Percentiles rank a stretch among this genome's conserved stretches.
These are phyloP conservation scores for Morphnarchus princeps DNA, from an alignment of 2,113 vertebrate species.

Conservation along the genomic window DNA sequence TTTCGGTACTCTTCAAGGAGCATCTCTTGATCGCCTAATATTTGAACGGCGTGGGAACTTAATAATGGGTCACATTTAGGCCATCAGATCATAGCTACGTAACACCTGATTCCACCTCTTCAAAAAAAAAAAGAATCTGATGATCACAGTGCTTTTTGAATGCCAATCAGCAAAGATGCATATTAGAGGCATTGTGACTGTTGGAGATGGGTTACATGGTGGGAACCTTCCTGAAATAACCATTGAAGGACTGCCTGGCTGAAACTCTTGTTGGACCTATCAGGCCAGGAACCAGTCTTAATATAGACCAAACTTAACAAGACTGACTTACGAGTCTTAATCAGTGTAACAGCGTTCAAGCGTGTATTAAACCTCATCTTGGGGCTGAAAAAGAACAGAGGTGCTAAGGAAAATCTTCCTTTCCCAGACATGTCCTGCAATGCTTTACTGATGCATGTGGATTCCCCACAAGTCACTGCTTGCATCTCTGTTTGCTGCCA, in stretches of 20 bases:
- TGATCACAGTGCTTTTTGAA: not conserved
- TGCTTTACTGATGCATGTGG: not conserved
- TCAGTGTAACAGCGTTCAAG: not conserved
- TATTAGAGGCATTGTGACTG: not conserved
- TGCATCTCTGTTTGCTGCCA: not conserved
- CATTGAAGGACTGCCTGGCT: not conserved
- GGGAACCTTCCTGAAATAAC: not conserved
- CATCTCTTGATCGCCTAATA: not conserved
- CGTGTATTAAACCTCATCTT: not conserved
- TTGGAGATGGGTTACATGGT: not conserved
- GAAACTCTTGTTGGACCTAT: not conserved
- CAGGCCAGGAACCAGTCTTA: not conserved
- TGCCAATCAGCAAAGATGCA: not conserved
- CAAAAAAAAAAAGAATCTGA: fast-evolving
- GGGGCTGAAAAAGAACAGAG: not conserved
- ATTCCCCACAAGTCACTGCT: not conserved
- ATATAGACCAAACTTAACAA: not conserved
- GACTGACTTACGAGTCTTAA: not conserved
- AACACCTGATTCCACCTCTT: not conserved
- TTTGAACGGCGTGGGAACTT: not conserved
- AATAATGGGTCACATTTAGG: not conserved
- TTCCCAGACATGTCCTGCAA: not conserved
- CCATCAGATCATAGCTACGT: not conserved
- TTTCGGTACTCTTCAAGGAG: not conserved
- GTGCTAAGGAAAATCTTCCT: not conserved